Evolutionary conservation across 2,797 vertebrate species (phyloP), one percentile per base, ranked within the genome.

Genomic region (Gallinago stenura): DNA sequence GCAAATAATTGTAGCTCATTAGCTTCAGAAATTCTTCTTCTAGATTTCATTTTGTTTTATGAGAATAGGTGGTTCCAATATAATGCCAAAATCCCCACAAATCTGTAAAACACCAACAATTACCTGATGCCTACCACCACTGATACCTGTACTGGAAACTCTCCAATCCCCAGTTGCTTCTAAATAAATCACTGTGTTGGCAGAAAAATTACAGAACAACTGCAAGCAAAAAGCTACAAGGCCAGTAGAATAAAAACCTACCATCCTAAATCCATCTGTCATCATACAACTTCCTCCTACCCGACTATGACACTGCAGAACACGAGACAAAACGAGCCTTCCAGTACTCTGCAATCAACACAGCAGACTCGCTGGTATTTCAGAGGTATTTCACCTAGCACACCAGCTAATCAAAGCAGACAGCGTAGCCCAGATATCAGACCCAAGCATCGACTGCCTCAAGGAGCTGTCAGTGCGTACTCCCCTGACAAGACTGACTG

Each of bases 371-470:
- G 15, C 83, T 88, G 81, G 65, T 92, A 66, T 94, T 97, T 89
- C 85, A 83, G 94, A 95, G 91, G 80, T 68, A 37, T 84, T 90
- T 90, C 95, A 89, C 33, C 80, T 72, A 64, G 85, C 77, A 93
- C 91, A 88, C 18, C 66, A 90, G 91, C 95, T 96, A 95, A 97
- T 94, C 93, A 89, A 84, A 92, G 31, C 53, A 94, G 95, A 93
- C 94, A 96, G 90, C 21, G 0, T 2, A 95, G 96, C 93, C 70
- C 86, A 87, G 90, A 80, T 91, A 96, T 94, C 96, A 96, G 94
- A 95, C 56, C 64, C 77, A 70, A 88, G 95, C 83, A 95, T 11
- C 2, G 1, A 80, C 62, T 65, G 95, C 95, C 95, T 93, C 41
- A 2, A 94, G 95, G 95, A 95, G 78, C 93, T 96, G 95, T 95